A percentile compares a stretch with the other conserved stretches of the same genome.
phyloP scores from a whole-genome alignment of 2,113 vertebrate genomes.

The Setophaga coronata region DNA sequence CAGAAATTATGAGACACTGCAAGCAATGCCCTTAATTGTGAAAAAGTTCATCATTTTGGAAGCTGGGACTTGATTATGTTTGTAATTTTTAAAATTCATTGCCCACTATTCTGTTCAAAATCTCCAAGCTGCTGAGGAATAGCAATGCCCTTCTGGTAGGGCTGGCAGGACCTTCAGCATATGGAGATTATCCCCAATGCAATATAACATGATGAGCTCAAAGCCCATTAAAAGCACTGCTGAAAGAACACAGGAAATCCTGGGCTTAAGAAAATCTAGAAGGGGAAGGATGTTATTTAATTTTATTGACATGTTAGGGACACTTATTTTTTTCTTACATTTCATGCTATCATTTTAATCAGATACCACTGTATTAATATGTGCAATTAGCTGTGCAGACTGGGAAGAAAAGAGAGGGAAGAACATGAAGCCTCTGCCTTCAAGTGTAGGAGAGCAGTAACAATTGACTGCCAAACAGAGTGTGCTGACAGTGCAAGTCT shows the following conservation, averaged over 20 bases:
- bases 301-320: not conserved
- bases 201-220: not conserved
- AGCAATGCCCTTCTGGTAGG: not conserved
- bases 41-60: not conserved
- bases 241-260: slow-evolving; percentile 32
- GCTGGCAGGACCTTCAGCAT: slow-evolving; percentile 16
- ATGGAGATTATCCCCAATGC: slow-evolving; percentile 5
- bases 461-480: not conserved
- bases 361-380: not conserved
- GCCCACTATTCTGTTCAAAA: not conserved
- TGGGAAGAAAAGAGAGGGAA: not conserved
- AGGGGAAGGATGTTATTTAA: not conserved
- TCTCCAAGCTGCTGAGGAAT: not conserved
- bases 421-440: not conserved
- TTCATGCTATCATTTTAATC: not conserved
- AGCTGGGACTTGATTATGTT: not conserved
- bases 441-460: not conserved
- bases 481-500: not conserved
- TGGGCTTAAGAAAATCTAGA: slow-evolving; percentile 25
- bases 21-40: not conserved
- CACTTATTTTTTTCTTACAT: not conserved
- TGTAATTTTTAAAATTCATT: not conserved
- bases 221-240: slow-evolving; percentile 4
- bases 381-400: not conserved
- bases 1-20: not conserved